Evolutionary conservation across 1,140 invertebrate species (phyloP).

Genomic region (Venustaconcha ellipsiformis): DNA sequence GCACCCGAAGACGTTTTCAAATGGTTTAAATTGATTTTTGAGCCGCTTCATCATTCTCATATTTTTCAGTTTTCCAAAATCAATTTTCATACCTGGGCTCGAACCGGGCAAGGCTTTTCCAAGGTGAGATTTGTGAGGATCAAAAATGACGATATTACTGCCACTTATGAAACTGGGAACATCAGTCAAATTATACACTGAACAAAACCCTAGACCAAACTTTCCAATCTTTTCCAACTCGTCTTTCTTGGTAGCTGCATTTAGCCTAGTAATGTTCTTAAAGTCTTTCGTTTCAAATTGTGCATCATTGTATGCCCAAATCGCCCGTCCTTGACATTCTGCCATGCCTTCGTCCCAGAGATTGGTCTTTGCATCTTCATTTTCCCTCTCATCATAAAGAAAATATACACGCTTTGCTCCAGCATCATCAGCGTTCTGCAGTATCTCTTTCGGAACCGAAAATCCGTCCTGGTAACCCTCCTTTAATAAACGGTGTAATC

Average conservation of each 20-base stretch:
- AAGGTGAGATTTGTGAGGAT: conserved; percentile 53
- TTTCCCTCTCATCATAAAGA: conserved; percentile 57
- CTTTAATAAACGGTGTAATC: conserved; percentile 41
- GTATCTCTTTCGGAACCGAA: conserved; percentile 57
- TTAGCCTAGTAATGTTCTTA: conserved; percentile 36
- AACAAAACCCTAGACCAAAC: conserved; percentile 60
- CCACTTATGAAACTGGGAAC: conserved; percentile 53
- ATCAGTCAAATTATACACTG: conserved; percentile 61
- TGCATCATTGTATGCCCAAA: conserved; percentile 54
- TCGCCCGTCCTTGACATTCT: conserved; percentile 46
- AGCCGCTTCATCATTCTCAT: conserved; percentile 29
- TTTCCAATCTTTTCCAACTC: conserved; percentile 55
- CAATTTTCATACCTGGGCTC: conserved; percentile 46
- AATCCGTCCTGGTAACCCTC: conserved; percentile 54
- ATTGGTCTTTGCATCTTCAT: conserved; percentile 38
- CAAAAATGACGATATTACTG: conserved; percentile 48
- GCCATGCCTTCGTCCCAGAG: conserved; percentile 50
- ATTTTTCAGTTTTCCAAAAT: conserved; percentile 34
- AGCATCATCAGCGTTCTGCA: conserved; percentile 70
- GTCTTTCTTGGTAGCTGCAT: conserved; percentile 34
- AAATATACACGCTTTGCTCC: conserved; percentile 57
- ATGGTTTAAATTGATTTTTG: conserved; percentile 54
- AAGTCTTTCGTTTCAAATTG: conserved; percentile 39
- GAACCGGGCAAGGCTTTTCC: conserved; percentile 14
- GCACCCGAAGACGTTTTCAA: conserved; percentile 50